A percentile compares a stretch with the other conserved stretches of the same genome.
Conservation (phyloP, 2,888 invertebrate species). For the Morpho helenor region DNA sequence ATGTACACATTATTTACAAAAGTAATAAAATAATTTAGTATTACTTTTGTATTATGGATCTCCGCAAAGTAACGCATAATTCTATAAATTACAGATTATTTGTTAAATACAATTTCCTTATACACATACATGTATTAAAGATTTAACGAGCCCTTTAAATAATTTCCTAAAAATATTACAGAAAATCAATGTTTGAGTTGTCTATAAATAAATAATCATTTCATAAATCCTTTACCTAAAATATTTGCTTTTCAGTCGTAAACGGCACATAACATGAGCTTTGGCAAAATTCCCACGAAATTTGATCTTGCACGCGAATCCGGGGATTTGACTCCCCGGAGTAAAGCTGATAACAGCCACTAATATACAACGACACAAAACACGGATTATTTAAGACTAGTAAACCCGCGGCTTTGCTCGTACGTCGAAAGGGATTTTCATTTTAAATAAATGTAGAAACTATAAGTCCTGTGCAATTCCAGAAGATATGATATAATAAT, state of each 20-base stretch:
- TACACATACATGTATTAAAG: no score
- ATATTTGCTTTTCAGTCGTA: slow-evolving; percentile 16
- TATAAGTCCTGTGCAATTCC: not conserved
- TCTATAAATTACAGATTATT: no score
- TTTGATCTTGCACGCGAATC: slow-evolving; percentile 29
- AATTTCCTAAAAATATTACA: no score
- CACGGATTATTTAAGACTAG: slow-evolving; percentile 18
- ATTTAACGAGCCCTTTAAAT: no score
- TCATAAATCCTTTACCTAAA: slow-evolving; percentile 23
- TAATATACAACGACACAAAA: slow-evolving; percentile 27
- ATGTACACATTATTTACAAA: no score
- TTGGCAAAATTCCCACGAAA: slow-evolving; percentile 31
- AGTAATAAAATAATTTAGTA: no score
- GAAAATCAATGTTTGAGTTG: no score
- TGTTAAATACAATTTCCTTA: no score
- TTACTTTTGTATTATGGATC: no score
- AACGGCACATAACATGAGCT: slow-evolving; percentile 24
- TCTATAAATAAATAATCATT: no score
- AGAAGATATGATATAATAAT: no score
- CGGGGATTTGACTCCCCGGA: slow-evolving; percentile 29
- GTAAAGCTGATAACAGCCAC: slow-evolving; percentile 30
- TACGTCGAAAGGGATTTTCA: slow-evolving; percentile 1
- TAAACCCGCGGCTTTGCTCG: slow-evolving; percentile 1
- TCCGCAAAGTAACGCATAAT: no score
- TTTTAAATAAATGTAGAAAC: not conserved